Evolutionary conservation across 1,140 invertebrate genomes (phyloP), one percentile per base, ranked within the genome.

Genomic region (Caligus rogercresseyi): DNA sequence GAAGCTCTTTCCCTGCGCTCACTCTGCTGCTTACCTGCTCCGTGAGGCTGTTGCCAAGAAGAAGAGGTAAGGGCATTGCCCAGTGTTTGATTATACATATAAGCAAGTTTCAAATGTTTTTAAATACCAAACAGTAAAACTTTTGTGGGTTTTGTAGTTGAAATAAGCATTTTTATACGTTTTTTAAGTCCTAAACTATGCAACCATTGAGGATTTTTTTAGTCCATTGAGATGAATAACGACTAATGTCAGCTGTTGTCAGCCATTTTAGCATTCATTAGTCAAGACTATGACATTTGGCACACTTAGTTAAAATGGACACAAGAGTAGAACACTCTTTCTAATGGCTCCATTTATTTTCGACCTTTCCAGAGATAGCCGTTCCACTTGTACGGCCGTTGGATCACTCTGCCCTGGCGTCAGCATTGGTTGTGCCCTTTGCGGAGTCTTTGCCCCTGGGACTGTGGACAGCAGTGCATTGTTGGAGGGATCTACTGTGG

Each of bases 401-500:
- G 58, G 58, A 25, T 11, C 7, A 55, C n/a, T 61, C 7, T 63
- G 61, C 23, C 61, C 61, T 25, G 61, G 61, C 19, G 16, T 55
- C 19, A 57, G 43, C 1, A 63, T 63, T 20, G 25, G 61, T 1
- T 63, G 61, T 25, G 61, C 61, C 3, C 21, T 63, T 15, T 63
- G 61, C 23, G 61, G 52, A n/a, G 14, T 63, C 7, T 63, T 58
- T 25, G 43, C 54, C 21, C 61, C 61, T 63, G 61, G 19, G 18
- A 55, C 53, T 63, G 61, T 56, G 61, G 61, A 16, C 2, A 19
- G 1, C 15, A 18, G 15, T 63, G 61, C 23, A 55, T 25, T 25
- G 53, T 56, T 2, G 61, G 43, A 20, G 61, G 52, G 14, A 18
- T 63, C 16, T 63, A 63, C 25, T 63, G 61, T 53, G 61, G 61